These are phyloP conservation scores for Synergus japonicus DNA, from an alignment of 2,888 invertebrate species.

Conservation along the genomic window DNA sequence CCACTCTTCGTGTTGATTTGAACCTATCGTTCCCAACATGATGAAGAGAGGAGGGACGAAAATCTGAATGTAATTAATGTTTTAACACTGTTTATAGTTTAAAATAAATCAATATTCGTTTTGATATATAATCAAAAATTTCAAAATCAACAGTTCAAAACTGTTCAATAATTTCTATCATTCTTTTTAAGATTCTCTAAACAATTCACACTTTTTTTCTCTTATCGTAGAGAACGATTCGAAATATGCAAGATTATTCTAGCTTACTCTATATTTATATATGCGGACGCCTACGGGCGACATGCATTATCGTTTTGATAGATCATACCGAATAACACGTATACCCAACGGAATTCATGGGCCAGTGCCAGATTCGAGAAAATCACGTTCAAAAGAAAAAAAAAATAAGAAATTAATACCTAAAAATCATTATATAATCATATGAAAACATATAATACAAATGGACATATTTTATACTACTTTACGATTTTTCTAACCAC, in stretches of 20 bases:
- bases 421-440: not conserved
- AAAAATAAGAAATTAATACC: constrained; percentile 36
- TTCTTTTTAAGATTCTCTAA: not conserved
- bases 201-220: not conserved
- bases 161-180: not conserved
- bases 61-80: no score
- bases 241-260: constrained; percentile 6
- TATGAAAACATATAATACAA: not conserved
- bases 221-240: not conserved
- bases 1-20: no score
- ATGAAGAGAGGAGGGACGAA: no score
- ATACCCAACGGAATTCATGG: constrained; percentile 37
- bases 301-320: constrained; percentile 53
- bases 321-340: constrained; percentile 53
- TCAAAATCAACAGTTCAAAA: no score
- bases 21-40: no score
- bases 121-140: no score
- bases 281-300: constrained; percentile 47
- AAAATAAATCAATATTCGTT: no score
- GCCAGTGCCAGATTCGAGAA: constrained; percentile 48
- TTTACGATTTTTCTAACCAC: not conserved
- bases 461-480: not conserved
- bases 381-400: constrained; percentile 57
- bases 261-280: constrained; percentile 12
- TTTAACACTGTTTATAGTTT: no score